Conservation (phyloP, 92 coral and sea anemone species). For the Epizoanthus fatuus region DNA sequence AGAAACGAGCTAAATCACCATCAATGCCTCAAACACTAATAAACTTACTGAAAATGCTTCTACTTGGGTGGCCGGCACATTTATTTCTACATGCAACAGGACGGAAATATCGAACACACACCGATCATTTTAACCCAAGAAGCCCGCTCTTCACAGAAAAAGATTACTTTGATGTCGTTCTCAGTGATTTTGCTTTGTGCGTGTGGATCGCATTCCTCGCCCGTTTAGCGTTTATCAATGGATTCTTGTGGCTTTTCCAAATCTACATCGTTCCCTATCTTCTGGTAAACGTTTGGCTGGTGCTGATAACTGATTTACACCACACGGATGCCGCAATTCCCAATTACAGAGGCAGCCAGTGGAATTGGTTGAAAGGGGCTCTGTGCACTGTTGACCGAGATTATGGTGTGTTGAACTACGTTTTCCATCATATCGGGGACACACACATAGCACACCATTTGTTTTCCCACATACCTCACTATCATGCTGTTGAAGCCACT, state of each 20-base stretch:
- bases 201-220: conserved; percentile 69
- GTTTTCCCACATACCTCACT: conserved; percentile 73
- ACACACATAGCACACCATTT: conserved; percentile 73
- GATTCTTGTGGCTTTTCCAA: conserved; percentile 60
- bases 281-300: conserved; percentile 74
- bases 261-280: conserved; percentile 71
- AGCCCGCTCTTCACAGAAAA: conserved; percentile 69
- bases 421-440: conserved; percentile 77
- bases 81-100: conserved; percentile 62
- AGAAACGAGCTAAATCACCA: conserved; percentile 5
- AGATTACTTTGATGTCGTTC: conserved; percentile 58
- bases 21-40: conserved; percentile 15
- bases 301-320: conserved; percentile 68
- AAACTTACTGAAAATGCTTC: conserved; percentile 23
- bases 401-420: conserved; percentile 67
- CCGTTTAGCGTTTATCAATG: conserved; percentile 44
- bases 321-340: conserved; percentile 77
- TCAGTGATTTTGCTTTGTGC: conserved; percentile 70
- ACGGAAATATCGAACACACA: conserved; percentile 66
- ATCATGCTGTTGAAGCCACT: conserved; percentile 76
- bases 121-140: conserved; percentile 75
- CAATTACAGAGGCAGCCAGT: conserved; percentile 64
- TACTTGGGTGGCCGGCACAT: conserved; percentile 68
- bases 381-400: conserved; percentile 75
- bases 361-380: conserved; percentile 80